Percentiles rank a stretch among this genome's conserved stretches.
Conservation (phyloP, 2,113 vertebrate genomes). For the Cranoglanis bouderius region DNA sequence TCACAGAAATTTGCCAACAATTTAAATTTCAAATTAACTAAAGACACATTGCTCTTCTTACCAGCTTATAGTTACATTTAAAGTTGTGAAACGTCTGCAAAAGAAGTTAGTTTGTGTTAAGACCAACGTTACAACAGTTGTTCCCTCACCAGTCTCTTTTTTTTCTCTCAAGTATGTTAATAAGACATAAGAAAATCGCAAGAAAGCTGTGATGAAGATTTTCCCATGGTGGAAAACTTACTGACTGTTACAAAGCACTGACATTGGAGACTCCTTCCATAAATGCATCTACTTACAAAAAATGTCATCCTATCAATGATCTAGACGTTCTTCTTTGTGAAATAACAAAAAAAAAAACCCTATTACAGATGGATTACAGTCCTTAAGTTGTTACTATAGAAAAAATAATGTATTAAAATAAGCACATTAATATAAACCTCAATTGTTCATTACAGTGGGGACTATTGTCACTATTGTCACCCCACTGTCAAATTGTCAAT, state of each 20-base stretch:
- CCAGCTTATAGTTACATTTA: too few relatives aligned
- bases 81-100: too few relatives aligned
- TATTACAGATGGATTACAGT: background rate
- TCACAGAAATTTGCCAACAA: too few relatives aligned
- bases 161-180: background rate
- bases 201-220: background rate
- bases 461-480: background rate
- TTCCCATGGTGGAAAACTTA: background rate
- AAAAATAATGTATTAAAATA: background rate
- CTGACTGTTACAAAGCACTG: background rate
- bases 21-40: background rate
- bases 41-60: too few relatives aligned
- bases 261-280: background rate
- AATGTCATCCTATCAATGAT: background rate
- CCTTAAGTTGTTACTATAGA: background rate
- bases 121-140: too few relatives aligned
- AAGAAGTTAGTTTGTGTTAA: too few relatives aligned
- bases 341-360: too few relatives aligned
- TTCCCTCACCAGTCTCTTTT: background rate
- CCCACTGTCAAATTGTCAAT: background rate
- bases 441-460: background rate
- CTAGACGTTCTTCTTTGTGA: background rate
- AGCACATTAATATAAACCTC: background rate
- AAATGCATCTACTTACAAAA: background rate
- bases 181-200: background rate